Evolutionary conservation across 2,797 vertebrate genomes (phyloP).

Genomic region (Arremon aurantiirostris): DNA sequence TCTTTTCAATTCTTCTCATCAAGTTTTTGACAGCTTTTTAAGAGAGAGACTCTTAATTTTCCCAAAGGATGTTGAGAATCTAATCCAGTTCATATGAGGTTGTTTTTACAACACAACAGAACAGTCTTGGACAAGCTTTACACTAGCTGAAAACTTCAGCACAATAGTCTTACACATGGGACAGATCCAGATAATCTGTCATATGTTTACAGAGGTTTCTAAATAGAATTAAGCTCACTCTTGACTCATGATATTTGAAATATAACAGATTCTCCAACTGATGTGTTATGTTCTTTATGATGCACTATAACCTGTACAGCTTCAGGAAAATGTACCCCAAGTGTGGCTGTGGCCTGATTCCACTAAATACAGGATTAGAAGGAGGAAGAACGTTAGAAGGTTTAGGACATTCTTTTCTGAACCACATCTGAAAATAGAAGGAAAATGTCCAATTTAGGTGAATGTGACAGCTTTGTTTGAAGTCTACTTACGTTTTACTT

Average conservation of each 20-base stretch:
- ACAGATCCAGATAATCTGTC: constrained; percentile 68
- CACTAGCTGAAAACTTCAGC: constrained; percentile 57
- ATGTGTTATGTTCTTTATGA: constrained; percentile 49
- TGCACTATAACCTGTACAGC: constrained; percentile 46
- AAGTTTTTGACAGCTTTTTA: constrained; percentile 52
- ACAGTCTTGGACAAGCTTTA: constrained; percentile 20
- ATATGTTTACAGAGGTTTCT: constrained; percentile 69
- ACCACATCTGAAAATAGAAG: background rate
- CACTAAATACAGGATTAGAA: background rate
- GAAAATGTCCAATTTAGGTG: background rate
- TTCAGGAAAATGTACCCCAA: constrained; percentile 52
- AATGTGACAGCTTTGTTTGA: background rate
- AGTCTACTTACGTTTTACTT: constrained; percentile 78
- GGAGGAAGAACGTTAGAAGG: background rate
- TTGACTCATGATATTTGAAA: constrained; percentile 50
- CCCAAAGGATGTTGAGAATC: constrained; percentile 44
- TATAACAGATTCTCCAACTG: constrained; percentile 48
- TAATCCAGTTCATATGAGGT: constrained; percentile 56
- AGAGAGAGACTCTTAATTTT: constrained; percentile 48
- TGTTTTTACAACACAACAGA: constrained; percentile 49
- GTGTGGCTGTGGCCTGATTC: background rate
- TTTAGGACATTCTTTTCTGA: background rate
- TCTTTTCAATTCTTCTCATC: constrained; percentile 53
- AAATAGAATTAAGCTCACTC: constrained; percentile 63
- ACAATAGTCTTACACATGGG: constrained; percentile 56